Evolutionary conservation across 2,113 vertebrate species (phyloP), one percentile per base, ranked within the genome.

Genomic region (Actenoides hombroni): DNA sequence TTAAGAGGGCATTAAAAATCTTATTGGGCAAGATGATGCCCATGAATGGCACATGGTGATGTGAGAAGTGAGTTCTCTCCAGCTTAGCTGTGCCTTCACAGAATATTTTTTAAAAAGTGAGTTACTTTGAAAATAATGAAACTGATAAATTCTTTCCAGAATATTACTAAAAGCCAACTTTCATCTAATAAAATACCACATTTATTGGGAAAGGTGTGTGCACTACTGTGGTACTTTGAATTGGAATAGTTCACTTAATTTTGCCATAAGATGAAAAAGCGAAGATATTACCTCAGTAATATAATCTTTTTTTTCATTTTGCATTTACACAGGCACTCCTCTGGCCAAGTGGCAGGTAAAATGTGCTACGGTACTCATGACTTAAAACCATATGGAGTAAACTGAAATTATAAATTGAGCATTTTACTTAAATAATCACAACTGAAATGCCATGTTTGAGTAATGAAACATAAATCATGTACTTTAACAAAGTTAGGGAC

Each of bases 21-120:
- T 10, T 8, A 35, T 23, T 21, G 13, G 35, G 29, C 13, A 85
- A 42, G 44, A 13, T 37, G 51, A 17, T 2, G 21, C 10, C 24
- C 33, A 8, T 5, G 24, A 40, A 25, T 2, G 2, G n/a, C 44
- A 28, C 23, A 24, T 1, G 29, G 35, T 29, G 18, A 9, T 1
- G 21, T 16, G n/a, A 73, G 37, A 65, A 73, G 23, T 7, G 28
- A 78, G 10, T 2, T 79, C 31, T 83, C 28, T 28, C 35, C 10
- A 24, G 8, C n/a, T 75, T 33, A 39, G 12, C 39, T 76, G 31
- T 11, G 13, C 20, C 83, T 28, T 67, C 13, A 70, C 35, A 77
- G 6, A 37, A 75, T 7, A 26, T 25, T 65, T 56, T 26, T 13
- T 2, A 42, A 77, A 54, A 85, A 80, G 6, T 20, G 9, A 77